Conservation (phyloP, 2,888 invertebrate species). For the Lasioglossum calceatum region DNA sequence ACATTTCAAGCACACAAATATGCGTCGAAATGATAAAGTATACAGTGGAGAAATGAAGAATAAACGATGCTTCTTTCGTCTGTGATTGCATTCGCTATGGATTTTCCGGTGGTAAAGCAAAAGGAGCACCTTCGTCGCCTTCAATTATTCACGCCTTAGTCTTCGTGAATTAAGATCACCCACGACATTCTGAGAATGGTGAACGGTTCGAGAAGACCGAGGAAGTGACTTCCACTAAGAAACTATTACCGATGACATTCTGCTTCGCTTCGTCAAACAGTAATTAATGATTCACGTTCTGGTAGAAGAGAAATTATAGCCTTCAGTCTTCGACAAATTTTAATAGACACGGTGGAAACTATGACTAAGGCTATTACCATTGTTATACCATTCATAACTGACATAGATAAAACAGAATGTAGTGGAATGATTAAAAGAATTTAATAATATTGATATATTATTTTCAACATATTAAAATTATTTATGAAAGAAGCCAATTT, state of each 20-base stretch:
- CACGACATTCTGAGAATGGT: slow-evolving; percentile 70
- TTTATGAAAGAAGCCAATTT: not conserved
- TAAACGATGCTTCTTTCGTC: slow-evolving; percentile 61
- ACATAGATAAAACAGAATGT: not conserved
- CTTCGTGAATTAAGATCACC: slow-evolving; percentile 73
- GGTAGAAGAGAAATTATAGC: not conserved
- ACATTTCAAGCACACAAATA: too few relatives aligned
- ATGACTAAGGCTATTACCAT: not conserved
- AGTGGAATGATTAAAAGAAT: not conserved
- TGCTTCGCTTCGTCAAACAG: slow-evolving; percentile 45
- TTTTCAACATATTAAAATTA: not conserved
- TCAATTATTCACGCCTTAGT: slow-evolving; percentile 68
- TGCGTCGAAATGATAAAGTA: not conserved
- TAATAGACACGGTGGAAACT: not conserved
- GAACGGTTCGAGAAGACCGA: slow-evolving; percentile 40
- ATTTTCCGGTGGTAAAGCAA: slow-evolving; percentile 69
- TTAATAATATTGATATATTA: not conserved
- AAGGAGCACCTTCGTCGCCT: slow-evolving; percentile 54
- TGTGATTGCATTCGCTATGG: slow-evolving; percentile 78
- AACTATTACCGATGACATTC: slow-evolving; percentile 52
- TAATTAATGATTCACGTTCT: slow-evolving; percentile 31
- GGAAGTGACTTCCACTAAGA: slow-evolving; percentile 19
- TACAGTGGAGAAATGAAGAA: not conserved
- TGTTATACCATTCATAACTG: not conserved
- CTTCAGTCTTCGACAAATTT: not conserved